These are phyloP conservation scores for Perizoma flavofasciatum DNA, from an alignment of 2,888 invertebrate genomes.

Conservation along the genomic window DNA sequence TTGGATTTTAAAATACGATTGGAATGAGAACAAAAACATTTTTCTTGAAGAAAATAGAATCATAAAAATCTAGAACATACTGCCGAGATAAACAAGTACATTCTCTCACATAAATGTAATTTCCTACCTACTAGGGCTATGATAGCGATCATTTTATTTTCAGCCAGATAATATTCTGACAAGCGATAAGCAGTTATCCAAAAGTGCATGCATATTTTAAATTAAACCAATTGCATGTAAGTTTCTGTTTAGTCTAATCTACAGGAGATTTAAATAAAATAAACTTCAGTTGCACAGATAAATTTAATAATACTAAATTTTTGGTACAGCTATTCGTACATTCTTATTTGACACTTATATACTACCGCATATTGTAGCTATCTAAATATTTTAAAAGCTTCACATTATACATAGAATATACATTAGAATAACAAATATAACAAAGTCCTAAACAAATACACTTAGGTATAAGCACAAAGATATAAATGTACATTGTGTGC, in stretches of 20 bases:
- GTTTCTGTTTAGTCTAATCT: background rate
- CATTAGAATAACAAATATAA: constrained; percentile 10
- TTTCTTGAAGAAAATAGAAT: background rate
- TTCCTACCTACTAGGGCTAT: background rate
- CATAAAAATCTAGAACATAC: background rate
- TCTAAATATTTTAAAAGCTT: background rate
- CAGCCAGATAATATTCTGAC: background rate
- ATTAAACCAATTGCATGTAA: background rate
- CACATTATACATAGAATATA: constrained; percentile 8
- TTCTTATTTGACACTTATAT: constrained; percentile 5
- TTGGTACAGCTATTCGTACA: constrained; percentile 11
- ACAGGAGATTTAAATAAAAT: background rate
- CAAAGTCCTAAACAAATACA: constrained; percentile 1
- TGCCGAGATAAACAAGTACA: background rate
- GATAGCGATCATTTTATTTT: background rate
- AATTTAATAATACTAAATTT: constrained; percentile 12
- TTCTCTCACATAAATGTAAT: background rate
- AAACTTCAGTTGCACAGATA: background rate
- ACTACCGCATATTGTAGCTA: background rate
- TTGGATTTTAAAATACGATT: too few species aligned
- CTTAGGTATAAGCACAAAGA: constrained; percentile 16
- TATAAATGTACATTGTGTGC: constrained; percentile 16
- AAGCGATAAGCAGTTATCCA: background rate
- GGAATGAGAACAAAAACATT: too few species aligned
- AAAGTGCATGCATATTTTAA: background rate